Base-by-base conservation (phyloP, 2,113 vertebrate species). In the Saccopteryx bilineata region DNA sequence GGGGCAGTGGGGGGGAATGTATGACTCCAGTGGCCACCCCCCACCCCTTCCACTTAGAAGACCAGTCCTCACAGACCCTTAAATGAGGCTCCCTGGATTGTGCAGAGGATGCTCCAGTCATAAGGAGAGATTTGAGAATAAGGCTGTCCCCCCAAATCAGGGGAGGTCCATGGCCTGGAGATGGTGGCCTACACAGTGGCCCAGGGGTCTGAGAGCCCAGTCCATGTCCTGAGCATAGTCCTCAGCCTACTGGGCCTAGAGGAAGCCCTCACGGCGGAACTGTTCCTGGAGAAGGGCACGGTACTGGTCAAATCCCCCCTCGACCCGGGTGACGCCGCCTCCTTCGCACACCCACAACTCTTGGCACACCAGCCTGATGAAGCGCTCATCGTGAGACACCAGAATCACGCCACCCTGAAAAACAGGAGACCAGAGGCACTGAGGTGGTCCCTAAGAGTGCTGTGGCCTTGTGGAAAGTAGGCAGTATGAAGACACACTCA, bases 271-370 rank as follows among this genome's bases (percentile, higher is more conserved):
- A 88, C 99, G 99, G 91, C 94, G 99, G 98, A 99, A 99, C 98
- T 99, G 99, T 98, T 99, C 99, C 90, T 99, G 99, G 96, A 99
- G 98, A 98, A 99, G 99, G 98, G 99, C 99, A 13, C 99, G 98
- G 98, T 99, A 99, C 97, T 99, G 99, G 83, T 99, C 99, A 5
- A 99, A 99, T 78, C 99, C 99, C 0, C 99, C 99, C 13, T 99
- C 99, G 1, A 99, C 98, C 23, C 99, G 98, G 3, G 97, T 98
- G 19, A 99, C 98, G 0, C 98, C 98, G 0, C 99, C 98, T 0
- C 91, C 93, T 92, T 99, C 99, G 0, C 99, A 99, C 75, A 99
- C 99, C 99, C 99, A 99, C 96, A 99, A 98, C 98, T 99, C 99
- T 76, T 97, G 98, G 97, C 99, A 99, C 96, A 99, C 99, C 97